These are phyloP conservation scores for Penaeus chinensis DNA, from an alignment of 1,140 invertebrate species.

Conservation along the genomic window DNA sequence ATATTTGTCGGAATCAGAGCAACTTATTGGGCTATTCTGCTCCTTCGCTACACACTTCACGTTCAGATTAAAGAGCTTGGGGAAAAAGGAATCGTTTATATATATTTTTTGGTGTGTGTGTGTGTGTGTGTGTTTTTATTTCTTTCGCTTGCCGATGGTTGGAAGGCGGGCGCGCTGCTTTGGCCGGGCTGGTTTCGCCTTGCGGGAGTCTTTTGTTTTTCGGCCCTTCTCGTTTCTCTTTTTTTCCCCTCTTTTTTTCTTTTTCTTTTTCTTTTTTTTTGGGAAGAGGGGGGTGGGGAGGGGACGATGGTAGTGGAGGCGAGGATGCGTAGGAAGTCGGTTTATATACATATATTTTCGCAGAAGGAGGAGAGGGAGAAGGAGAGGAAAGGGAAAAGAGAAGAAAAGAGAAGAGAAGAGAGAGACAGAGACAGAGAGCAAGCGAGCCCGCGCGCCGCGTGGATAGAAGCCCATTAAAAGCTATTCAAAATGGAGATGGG, in stretches of 20 bases:
- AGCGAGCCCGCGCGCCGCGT: not conserved
- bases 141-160: not conserved
- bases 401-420: not conserved
- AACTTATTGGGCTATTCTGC: constrained; percentile 63
- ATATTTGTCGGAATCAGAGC: constrained; percentile 64
- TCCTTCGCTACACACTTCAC: constrained; percentile 58
- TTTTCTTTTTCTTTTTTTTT: not conserved
- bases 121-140: not conserved
- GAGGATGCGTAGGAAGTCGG: not conserved
- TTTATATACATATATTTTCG: not conserved
- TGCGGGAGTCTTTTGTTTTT: not conserved
- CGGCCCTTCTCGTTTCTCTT: not conserved
- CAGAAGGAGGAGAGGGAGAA: not conserved
- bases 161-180: too few species aligned
- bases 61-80: constrained; percentile 56
- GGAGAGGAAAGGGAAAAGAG: too few species aligned
- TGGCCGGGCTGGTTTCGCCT: too few species aligned
- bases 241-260: not conserved
- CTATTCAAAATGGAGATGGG: not conserved
- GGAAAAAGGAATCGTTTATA: constrained; percentile 52
- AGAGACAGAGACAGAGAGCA: not conserved
- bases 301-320: not conserved
- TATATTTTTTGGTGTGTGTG: constrained; percentile 33
- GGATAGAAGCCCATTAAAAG: not conserved
- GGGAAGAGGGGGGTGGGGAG: not conserved